Evolutionary conservation across 1,140 invertebrate genomes (phyloP), one percentile per base, ranked within the genome.

Genomic region (Drosophila takahashii): DNA sequence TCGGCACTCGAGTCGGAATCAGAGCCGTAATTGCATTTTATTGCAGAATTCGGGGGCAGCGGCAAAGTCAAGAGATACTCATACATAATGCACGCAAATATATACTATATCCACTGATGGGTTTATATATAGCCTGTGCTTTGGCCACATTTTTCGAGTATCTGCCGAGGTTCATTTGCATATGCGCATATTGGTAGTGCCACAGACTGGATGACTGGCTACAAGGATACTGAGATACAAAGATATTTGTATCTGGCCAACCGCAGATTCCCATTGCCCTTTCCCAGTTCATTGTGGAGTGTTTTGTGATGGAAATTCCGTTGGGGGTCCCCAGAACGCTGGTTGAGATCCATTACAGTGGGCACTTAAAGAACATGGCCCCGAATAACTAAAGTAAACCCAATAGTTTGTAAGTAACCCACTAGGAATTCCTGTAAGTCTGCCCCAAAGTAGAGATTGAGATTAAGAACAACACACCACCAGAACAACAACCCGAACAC

Each of bases 11-110:
- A 71, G 44, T 59, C 47, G 61, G 60, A 83, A 83, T 66, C 73
- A 83, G 81, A 79, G 53, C 72, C 32, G 76, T 83, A 87, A 89
- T 89, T 87, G 79, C 79, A 83, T 79, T 81, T 84, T 73, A 89
- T 89, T 79, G 72, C 75, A 64, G 58, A 50, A 56, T 34, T 64
- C 66, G 57, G 13, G 50, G 57, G 62, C 67, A 66, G 50, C 47
- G 26, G 39, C 42, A 50, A 74, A 62, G 59, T 74, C 58, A 53
- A 74, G 70, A 62, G 58, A 34, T 26, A 51, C 42, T 64, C 53
- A 57, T 70, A 48, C 27, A 71, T 71, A 70, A 70, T 70, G 62
- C 44, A 70, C n/a, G 41, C 22, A 67, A 56, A 53, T 70, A 70
- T 70, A 69, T 22, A 13, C 0, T 67, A 53, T 67, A n/a, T 32